Evolutionary conservation across 2,797 vertebrate species (phyloP).

Genomic region (Poecilia picta): DNA sequence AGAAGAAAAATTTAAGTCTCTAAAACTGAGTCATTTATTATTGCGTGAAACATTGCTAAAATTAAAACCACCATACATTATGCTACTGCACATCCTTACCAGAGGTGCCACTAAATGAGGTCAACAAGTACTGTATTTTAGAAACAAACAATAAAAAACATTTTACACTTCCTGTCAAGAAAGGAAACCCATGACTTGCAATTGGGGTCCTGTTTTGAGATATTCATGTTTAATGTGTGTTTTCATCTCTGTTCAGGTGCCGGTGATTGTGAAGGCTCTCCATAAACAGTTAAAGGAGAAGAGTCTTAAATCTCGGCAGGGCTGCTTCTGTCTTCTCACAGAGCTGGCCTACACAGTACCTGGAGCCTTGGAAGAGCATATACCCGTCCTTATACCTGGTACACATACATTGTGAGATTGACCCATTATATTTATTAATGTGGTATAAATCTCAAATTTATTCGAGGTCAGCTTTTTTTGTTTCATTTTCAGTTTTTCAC

Average conservation of each 20-base stretch:
- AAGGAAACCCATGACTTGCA: neutral
- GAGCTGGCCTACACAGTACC: slow-evolving; percentile 87
- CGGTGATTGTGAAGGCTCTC: slow-evolving; percentile 88
- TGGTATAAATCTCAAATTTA: neutral
- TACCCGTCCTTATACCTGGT: slow-evolving; percentile 90
- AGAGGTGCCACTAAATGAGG: neutral
- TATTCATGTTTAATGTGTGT: slow-evolving; percentile 3
- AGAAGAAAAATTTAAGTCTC: neutral
- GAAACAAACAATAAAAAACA: too few species aligned
- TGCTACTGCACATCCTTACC: neutral
- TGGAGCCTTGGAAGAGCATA: slow-evolving; percentile 87
- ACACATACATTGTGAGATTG: slow-evolving; percentile 34
- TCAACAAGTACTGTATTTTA: neutral
- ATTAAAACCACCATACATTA: neutral
- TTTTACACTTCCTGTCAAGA: neutral
- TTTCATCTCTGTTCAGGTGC: slow-evolving; percentile 79
- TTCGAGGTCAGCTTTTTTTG: neutral
- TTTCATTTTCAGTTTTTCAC: neutral
- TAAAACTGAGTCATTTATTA: neutral
- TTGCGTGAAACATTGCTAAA: neutral
- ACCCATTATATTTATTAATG: neutral
- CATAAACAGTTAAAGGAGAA: slow-evolving; percentile 92
- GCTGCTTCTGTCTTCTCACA: slow-evolving; percentile 90
- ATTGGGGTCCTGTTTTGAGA: neutral
- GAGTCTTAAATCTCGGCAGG: slow-evolving; percentile 89